Percentiles rank a stretch among this genome's conserved stretches.
Evolutionary conservation across 2,888 invertebrate genomes (phyloP).

Genomic region (Drosophila silvestris): DNA sequence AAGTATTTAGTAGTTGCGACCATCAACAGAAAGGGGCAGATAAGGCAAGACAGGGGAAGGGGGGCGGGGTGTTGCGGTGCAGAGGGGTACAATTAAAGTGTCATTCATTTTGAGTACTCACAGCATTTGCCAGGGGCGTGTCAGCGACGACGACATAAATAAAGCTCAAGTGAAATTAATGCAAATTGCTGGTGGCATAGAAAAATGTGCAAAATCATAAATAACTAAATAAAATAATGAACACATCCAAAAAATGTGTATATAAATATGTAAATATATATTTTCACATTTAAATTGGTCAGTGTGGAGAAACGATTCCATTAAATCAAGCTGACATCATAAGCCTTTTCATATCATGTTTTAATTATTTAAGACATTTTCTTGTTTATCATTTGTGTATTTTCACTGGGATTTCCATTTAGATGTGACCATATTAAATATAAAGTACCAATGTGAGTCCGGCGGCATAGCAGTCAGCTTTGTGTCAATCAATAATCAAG

Average conservation of each 20-base stretch:
- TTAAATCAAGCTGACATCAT: constrained; percentile 23
- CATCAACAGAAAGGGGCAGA: constrained; percentile 9
- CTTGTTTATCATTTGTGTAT: not conserved
- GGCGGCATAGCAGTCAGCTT: constrained; percentile 20
- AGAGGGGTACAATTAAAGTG: not conserved
- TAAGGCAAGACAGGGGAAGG: not conserved
- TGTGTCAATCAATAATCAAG: constrained; percentile 8
- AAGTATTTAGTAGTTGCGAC: constrained; percentile 45
- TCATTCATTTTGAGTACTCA: constrained; percentile 28
- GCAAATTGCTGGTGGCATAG: constrained; percentile 21
- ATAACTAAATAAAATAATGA: constrained; percentile 6
- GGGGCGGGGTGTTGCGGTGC: not conserved
- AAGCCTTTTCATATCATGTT: not conserved
- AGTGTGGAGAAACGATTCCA: not conserved
- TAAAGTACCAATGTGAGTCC: not conserved
- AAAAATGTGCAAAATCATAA: constrained; percentile 20
- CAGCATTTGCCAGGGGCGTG: constrained; percentile 40
- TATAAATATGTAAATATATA: not conserved
- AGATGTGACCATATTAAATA: not conserved
- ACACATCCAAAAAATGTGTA: not conserved
- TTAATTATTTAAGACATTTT: not conserved
- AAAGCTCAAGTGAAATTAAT: constrained; percentile 44
- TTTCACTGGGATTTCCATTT: not conserved
- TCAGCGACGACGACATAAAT: not conserved
- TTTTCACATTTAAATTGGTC: not conserved